phyloP scores from a whole-genome alignment of 2,113 vertebrate species.

The Setophaga petechia region DNA sequence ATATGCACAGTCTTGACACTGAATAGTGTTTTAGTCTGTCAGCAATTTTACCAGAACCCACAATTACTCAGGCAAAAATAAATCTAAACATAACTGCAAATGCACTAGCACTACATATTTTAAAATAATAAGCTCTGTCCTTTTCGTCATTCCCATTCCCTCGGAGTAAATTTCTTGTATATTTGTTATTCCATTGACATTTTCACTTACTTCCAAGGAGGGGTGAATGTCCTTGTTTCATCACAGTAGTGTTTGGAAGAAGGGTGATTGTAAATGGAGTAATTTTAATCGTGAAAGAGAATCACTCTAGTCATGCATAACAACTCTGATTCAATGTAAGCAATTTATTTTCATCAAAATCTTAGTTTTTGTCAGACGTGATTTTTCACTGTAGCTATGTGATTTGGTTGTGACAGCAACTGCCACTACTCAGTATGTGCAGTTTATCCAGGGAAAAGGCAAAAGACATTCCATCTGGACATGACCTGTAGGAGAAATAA shows the following conservation, averaged over 20 bases:
- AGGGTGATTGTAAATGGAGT: background rate
- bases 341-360: background rate
- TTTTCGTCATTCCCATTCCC: background rate
- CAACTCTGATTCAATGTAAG: background rate
- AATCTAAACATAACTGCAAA: background rate
- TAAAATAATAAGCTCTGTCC: background rate
- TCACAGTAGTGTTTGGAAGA: background rate
- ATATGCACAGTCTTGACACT: too few relatives aligned
- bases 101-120: background rate
- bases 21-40: background rate
- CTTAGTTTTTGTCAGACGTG: background rate
- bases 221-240: background rate
- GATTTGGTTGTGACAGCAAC: background rate
- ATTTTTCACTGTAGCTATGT: background rate
- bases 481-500: background rate
- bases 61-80: background rate
- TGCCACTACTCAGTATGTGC: background rate
- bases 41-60: background rate
- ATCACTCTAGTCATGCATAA: background rate
- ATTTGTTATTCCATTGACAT: background rate
- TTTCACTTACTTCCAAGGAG: background rate
- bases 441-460: background rate
- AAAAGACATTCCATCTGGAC: background rate
- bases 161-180: background rate
- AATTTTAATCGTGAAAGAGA: background rate